Evolutionary conservation across 2,797 vertebrate species (phyloP), one percentile per base, ranked within the genome.

Genomic region (Microcaecilia unicolor): DNA sequence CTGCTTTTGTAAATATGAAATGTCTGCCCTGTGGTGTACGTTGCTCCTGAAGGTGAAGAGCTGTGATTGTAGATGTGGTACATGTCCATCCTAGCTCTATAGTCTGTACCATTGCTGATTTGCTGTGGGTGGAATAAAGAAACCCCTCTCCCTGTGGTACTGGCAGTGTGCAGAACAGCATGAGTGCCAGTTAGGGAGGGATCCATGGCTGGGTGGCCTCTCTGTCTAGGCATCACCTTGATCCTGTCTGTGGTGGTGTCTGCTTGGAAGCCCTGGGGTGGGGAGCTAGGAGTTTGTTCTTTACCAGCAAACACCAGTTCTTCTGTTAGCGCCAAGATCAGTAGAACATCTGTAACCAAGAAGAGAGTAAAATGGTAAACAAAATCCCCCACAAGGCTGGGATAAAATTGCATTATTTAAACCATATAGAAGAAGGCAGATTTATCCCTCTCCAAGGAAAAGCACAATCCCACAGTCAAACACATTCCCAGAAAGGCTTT

Each of bases 281-380:
- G 74, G 62, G 64, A 64, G 66, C 65, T 72, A 52, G 84, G 73
- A 68, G 79, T 68, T 60, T 67, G 76, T 71, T 86, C 86, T 74
- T 86, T 85, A 71, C 81, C 74, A 54, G 87, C 83, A 67, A 87
- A 86, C 62, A 80, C 80, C 74, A 87, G 78, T 61, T 85, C 89
- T 82, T 84, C 86, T 51, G 85, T 85, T 85, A 90, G 83, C 68
- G 85, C 85, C 85, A 93, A 84, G 80, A 89, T 84, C 68, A 89
- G 80, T 76, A 99, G 79, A 79, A 93, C 80, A 86, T 89, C 96
- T 99, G 50, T 37, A 40, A 42, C n/a, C n/a, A n/a, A n/a, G n/a
- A n/a, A n/a, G n/a, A n/a, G n/a, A n/a, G n/a, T n/a, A n/a, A n/a
- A n/a, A n/a, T n/a, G n/a, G n/a, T n/a, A n/a, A n/a, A n/a, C n/a